Conservation (phyloP, 2,113 vertebrate species). For the Pantherophis guttatus region DNA sequence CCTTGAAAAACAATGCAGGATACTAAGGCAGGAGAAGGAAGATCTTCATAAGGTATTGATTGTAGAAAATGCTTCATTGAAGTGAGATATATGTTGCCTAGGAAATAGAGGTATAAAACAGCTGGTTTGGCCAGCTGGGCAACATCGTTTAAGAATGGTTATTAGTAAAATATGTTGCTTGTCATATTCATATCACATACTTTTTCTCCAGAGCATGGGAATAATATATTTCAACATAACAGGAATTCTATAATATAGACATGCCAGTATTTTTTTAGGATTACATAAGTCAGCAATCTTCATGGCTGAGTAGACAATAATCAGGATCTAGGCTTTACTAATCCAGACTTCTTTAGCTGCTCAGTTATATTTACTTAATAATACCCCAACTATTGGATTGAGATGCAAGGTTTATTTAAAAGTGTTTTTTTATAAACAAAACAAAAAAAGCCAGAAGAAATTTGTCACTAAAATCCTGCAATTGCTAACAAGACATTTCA, state of each 20-base stretch:
- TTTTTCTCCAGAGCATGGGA: not conserved
- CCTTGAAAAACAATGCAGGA: constrained; percentile 88
- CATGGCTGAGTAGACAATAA: not conserved
- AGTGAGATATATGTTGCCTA: not conserved
- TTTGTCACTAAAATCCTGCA: not conserved
- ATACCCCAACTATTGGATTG: not conserved
- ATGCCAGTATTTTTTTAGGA: not conserved
- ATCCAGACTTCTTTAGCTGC: not conserved
- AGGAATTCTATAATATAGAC: not conserved
- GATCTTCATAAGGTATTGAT: constrained; percentile 88
- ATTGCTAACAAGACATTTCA: not conserved
- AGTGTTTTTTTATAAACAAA: not conserved
- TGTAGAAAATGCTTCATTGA: not conserved
- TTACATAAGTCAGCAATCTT: not conserved
- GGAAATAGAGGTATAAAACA: not conserved
- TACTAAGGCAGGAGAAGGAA: constrained; percentile 86
- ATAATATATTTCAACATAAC: not conserved
- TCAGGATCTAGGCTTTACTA: not conserved
- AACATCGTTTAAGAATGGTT: not conserved
- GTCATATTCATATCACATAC: not conserved
- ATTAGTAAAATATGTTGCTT: not conserved
- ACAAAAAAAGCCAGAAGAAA: not conserved
- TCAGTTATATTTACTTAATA: not conserved
- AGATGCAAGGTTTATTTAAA: not conserved
- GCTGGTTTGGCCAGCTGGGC: not conserved